Percentiles rank a stretch among this genome's conserved stretches.
Evolutionary conservation across 2,113 vertebrate species (phyloP).

Genomic region (Alexandromys fortis): DNA sequence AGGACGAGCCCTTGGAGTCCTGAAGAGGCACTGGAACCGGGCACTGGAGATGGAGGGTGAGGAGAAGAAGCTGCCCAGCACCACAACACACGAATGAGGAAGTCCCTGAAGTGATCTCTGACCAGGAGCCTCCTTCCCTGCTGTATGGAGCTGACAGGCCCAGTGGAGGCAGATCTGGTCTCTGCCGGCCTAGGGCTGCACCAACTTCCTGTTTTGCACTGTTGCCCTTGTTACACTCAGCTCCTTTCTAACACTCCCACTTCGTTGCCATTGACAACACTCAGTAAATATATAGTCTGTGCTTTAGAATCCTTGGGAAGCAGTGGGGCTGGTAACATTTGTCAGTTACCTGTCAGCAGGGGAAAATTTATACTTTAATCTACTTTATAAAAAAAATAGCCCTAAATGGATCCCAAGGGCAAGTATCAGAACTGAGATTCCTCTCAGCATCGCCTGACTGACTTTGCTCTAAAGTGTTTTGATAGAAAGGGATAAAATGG

Average conservation of each 20-base stretch:
- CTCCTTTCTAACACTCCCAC: background rate
- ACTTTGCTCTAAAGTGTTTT: slow-evolving; percentile 39
- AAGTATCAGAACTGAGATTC: slow-evolving; percentile 17
- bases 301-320: slow-evolving; percentile 9
- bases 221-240: background rate
- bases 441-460: background rate
- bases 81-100: background rate
- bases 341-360: slow-evolving; percentile 53
- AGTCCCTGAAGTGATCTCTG: background rate
- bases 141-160: background rate
- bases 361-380: slow-evolving; percentile 8
- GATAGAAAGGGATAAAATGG: background rate
- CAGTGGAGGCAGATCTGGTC: background rate
- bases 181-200: background rate
- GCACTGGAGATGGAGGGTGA: background rate
- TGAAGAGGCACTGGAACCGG: background rate
- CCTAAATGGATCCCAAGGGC: slow-evolving; percentile 16
- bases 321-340: background rate
- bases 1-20: background rate
- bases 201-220: background rate
- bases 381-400: slow-evolving; percentile 14
- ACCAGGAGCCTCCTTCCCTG: background rate
- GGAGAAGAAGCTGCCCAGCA: background rate
- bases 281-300: background rate
- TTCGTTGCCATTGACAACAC: background rate